Conservation (phyloP, 2,888 invertebrate species). For the Phyllotreta cruciferae region DNA sequence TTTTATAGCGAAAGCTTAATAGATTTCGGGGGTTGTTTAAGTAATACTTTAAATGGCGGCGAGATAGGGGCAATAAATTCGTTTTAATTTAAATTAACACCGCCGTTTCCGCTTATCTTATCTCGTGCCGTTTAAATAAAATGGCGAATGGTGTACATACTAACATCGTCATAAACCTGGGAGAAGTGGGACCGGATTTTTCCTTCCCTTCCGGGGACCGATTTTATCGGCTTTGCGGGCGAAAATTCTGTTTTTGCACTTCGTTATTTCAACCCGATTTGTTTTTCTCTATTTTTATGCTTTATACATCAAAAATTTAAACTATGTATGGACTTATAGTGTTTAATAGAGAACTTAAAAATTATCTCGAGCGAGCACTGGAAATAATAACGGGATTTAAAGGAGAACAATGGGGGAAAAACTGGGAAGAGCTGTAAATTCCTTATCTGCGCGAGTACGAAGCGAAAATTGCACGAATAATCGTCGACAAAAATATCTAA, state of each 20-base stretch:
- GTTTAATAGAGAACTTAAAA: background rate
- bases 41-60: too few species aligned
- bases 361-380: background rate
- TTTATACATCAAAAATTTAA: too few species aligned
- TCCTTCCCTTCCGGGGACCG: background rate
- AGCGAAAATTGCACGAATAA: background rate
- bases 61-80: conserved; percentile 18
- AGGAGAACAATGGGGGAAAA: too few species aligned
- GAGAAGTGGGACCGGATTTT: conserved; percentile 18
- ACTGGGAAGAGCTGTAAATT: conserved; percentile 6
- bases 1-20: too few species aligned
- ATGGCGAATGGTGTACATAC: conserved; percentile 14
- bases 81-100: conserved; percentile 38
- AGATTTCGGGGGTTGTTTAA: too few species aligned
- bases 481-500: conserved; percentile 10
- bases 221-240: conserved; percentile 7
- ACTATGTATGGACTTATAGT: too few species aligned
- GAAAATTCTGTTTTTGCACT: too few species aligned
- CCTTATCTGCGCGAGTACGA: conserved; percentile 5
- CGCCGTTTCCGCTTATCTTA: conserved; percentile 34
- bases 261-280: too few species aligned
- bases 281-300: too few species aligned
- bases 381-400: too few species aligned
- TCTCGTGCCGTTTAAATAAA: conserved; percentile 23
- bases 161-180: conserved; percentile 17